Evolutionary conservation across 2,797 vertebrate genomes (phyloP), one percentile per base, ranked within the genome.

Genomic region (Anguilla obscura): DNA sequence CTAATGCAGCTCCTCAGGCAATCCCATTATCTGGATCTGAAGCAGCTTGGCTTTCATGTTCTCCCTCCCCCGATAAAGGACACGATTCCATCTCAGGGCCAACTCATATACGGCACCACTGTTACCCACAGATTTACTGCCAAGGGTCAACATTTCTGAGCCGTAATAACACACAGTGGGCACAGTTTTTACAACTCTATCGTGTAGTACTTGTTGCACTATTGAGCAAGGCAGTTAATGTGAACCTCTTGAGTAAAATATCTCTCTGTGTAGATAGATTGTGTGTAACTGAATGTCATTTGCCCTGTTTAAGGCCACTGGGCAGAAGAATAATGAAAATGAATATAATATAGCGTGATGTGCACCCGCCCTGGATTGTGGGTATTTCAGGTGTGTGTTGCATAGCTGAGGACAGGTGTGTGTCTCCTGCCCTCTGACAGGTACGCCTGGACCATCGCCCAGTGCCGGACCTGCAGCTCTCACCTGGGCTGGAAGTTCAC

Each of bases 401-500:
- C 16, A 9, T 0, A 24, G 69, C 36, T 88, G 30, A 52, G 9
- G 16, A 45, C 40, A 45, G 36, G 76, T 48, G 76, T 24, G 36
- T 80, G 18, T 48, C 76, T 45, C 89, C 33, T 80, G 87, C 36
- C 48, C 88, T 87, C 12, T 3, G 14, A 0, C 89, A 99, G 99
- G 89, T 99, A 98, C 18, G 98, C 98, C 33, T 99, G 99, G 99
- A 99, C 98, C 0, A 96, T 99, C 1, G 99, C 98, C 27, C 97
- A 99, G 94, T 99, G 99, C 91, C 92, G 96, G 79, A 94, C 96
- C 87, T 99, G 99, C 12, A 95, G 97, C 0, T 98, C 96, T 91
- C 98, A 99, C 90, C 96, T 99, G 95, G 99, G 99, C 14, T 99
- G 98, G 98, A 99, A 99, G 92, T 99, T 99, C 93, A 98, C 98